Evolutionary conservation across 2,888 invertebrate species (phyloP), one percentile per base, ranked within the genome.

Genomic region (Macropis europaea): DNA sequence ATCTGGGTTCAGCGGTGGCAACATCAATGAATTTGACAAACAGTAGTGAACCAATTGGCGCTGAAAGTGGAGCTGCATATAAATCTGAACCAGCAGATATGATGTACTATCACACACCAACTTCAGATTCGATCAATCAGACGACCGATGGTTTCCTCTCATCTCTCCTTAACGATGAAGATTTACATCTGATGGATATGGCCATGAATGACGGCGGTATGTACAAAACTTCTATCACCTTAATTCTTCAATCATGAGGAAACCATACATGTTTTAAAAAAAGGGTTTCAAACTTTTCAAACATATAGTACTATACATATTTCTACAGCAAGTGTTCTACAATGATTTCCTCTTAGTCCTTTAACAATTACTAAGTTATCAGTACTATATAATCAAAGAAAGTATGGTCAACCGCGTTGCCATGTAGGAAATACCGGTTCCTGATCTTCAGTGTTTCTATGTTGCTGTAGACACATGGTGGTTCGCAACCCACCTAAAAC

Each of bases 111-210:
- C 95, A 88, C 24, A 77, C 84, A 57, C 85, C 82, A 53, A 76
- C 84, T 26, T 93, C 95, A 2, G 92, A 94, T 45, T 93, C 94
- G 82, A 91, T 94, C 86, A 94, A 94, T 90, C 94, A 94, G 87
- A 95, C 94, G 32, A 93, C 94, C 22, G 97, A 97, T 84, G 96
- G 96, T 42, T 96, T 97, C 86, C 93, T 97, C 36, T 96, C 96
- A 73, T 96, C 96, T 1, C 95, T 97, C 73, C 92, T 97, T 56
- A 96, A 96, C 86, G 97, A 97, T 81, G 97, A 97, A 85, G 97
- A 97, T 86, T 91, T 97, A 32, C 97, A 97, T 87, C 92, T 97
- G 52, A 96, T 97, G 96, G 97, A 97, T 84, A 96, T 97, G 95
- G 95, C 96, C 40, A 95, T 96, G 93, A 95, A 95, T 84, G 96